Percentiles rank a stretch among this genome's conserved stretches.
Evolutionary conservation across 1,140 invertebrate genomes (phyloP).

Genomic region (Drosophila kikkawai): DNA sequence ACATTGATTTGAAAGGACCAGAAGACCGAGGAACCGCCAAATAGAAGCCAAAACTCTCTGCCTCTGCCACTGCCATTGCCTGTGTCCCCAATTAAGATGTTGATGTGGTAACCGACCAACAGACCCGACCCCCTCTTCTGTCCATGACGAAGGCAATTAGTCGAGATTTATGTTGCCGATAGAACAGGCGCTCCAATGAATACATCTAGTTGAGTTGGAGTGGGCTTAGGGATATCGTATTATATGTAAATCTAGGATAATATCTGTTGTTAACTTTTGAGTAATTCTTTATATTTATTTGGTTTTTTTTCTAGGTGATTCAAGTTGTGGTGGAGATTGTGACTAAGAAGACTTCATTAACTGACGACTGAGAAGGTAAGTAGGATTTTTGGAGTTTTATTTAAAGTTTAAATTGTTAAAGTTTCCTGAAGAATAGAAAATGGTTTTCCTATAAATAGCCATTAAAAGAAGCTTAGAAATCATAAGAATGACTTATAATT

Average conservation of each 20-base stretch:
- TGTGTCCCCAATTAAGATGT: slow-evolving; percentile 62
- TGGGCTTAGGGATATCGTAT: slow-evolving; percentile 32
- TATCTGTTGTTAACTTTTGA: slow-evolving; percentile 1
- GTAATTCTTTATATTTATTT: slow-evolving; percentile 6
- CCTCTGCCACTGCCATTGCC: background rate
- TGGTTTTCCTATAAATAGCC: background rate
- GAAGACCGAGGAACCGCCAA: slow-evolving; percentile 14
- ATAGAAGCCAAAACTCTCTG: slow-evolving; percentile 40
- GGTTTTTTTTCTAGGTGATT: background rate
- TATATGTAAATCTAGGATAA: slow-evolving; percentile 10
- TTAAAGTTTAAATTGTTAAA: background rate
- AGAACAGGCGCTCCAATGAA: slow-evolving; percentile 41
- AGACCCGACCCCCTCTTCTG: slow-evolving; percentile 24
- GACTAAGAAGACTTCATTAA: background rate
- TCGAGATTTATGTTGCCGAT: slow-evolving; percentile 63
- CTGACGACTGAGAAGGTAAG: background rate
- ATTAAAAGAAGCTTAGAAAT: background rate
- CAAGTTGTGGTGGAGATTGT: background rate
- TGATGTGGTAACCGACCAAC: slow-evolving; percentile 49
- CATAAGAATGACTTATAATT: background rate
- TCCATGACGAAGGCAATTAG: slow-evolving; percentile 64
- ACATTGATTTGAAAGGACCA: slow-evolving; percentile 71
- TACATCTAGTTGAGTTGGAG: slow-evolving; percentile 13
- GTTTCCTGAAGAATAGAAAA: no score
- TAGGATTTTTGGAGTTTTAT: background rate